These are phyloP conservation scores for Syrrhaptes paradoxus DNA, from an alignment of 2,113 vertebrate species.

Conservation along the genomic window DNA sequence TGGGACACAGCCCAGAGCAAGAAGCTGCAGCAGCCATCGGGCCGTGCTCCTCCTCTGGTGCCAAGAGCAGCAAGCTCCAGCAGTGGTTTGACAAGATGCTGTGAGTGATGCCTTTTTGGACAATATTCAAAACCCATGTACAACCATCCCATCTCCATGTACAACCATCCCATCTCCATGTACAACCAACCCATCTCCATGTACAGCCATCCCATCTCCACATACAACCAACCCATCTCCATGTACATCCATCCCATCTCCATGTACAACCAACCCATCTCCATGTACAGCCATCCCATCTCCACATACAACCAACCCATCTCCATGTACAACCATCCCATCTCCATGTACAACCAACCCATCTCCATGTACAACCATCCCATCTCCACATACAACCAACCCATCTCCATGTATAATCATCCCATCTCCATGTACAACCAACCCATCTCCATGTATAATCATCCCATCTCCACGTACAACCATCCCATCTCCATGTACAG, in stretches of 20 bases:
- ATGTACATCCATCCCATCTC: too few relatives aligned
- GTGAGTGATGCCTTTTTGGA: not conserved
- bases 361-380: not conserved
- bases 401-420: not conserved
- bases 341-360: not conserved
- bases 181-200: not conserved
- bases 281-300: too few relatives aligned
- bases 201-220: too few relatives aligned
- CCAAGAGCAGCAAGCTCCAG: not conserved
- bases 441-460: not conserved
- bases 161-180: not conserved
- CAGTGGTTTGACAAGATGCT: too few relatives aligned
- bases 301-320: not conserved
- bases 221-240: not conserved
- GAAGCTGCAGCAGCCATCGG: not conserved
- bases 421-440: not conserved
- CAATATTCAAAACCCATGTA: not conserved
- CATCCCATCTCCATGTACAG: not conserved
- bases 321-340: not conserved
- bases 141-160: not conserved
- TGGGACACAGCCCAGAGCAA: not conserved
- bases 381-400: not conserved
- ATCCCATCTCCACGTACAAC: too few relatives aligned
- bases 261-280: not conserved
- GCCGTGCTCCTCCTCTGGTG: not conserved